Evolutionary conservation across 2,113 vertebrate genomes (phyloP).

Genomic region (Festucalex cinctus): DNA sequence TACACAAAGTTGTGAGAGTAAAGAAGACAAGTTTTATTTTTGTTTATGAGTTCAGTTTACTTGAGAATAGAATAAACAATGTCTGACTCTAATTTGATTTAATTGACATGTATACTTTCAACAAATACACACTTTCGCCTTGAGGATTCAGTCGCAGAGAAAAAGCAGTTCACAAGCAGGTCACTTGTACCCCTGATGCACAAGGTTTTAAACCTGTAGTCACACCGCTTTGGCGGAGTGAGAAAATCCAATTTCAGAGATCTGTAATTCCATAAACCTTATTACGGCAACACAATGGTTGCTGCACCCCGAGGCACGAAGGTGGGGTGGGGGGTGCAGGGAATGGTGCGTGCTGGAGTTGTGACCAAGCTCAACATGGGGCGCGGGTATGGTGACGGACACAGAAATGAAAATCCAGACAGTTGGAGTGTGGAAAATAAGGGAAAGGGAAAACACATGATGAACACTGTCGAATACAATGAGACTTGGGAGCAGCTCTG

Average conservation of each 20-base stretch:
- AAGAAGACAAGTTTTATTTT: constrained; percentile 18
- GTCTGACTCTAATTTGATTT: constrained; percentile 28
- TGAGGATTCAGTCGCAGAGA: constrained; percentile 13
- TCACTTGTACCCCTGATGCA: constrained; percentile 40
- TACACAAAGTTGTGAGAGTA: constrained; percentile 43
- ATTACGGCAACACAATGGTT: constrained; percentile 62
- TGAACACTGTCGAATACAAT: too few relatives aligned
- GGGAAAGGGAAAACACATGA: constrained; percentile 10
- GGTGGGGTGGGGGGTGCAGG: constrained; percentile 1
- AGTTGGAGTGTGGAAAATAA: constrained; percentile 35
- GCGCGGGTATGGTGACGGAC: constrained; percentile 26
- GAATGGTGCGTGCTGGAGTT: constrained; percentile 11
- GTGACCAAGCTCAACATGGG: constrained; percentile 31
- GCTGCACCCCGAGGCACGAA: constrained; percentile 41
- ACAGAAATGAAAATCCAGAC: constrained; percentile 38
- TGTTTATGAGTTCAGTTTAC: background rate
- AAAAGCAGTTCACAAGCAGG: constrained; percentile 53
- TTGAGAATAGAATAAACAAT: constrained; percentile 5
- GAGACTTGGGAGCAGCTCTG: background rate
- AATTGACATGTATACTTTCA: constrained; percentile 34
- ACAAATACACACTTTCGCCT: constrained; percentile 16
- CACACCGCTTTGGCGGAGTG: constrained; percentile 56
- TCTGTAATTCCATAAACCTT: constrained; percentile 72
- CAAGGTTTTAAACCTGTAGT: constrained; percentile 50
- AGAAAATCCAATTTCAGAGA: constrained; percentile 73